Evolutionary conservation across 1,140 invertebrate genomes (phyloP), one percentile per base, ranked within the genome.

Genomic region (Drosophila virilis): DNA sequence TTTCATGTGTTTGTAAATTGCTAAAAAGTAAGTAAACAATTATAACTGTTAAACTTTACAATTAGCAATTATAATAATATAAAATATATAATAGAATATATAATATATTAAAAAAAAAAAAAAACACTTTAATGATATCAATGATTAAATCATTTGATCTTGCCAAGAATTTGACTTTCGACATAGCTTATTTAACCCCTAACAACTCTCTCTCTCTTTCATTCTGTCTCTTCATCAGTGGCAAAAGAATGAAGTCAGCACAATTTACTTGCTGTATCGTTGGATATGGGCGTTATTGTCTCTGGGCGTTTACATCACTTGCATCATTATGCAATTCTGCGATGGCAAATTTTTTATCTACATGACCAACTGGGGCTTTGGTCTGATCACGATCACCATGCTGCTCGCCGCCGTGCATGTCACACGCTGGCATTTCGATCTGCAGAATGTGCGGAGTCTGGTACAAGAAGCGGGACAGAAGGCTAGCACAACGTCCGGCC

Each of bases 321-420:
- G 94, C 12, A 66, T 94, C 0, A 91, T 93, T 12, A 92, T 94
- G 55, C 72, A 93, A 70, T 92, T 78, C 42, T 83, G 76, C 46
- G 78, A 78, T 51, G 91, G 91, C 28, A 91, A 79, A 68, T 84
- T 85, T 69, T 94, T 95, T 38, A 96, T 96, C 43, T 97, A 96
- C 85, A 93, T 97, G 70, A 96, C 96, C 28, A 96, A 96, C 89
- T 96, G 96, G 96, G 96, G 96, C 17, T 94, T 95, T 73, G 81
- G 94, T 0, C 70, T 95, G 0, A 94, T 94, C 48, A 62, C 81
- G 9, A n/a, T 85, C 8, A 90, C 90, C 3, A 74, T 91, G 68
- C n/a, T 92, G 1, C 50, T 90, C 1, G 80, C 79, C 0, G 91
- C 91, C 1, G 52, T 91, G 12, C 68, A 88, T 2, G 91, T 91